Conservation (phyloP, 2,888 invertebrate species). For the Boloria euphrosyne region DNA sequence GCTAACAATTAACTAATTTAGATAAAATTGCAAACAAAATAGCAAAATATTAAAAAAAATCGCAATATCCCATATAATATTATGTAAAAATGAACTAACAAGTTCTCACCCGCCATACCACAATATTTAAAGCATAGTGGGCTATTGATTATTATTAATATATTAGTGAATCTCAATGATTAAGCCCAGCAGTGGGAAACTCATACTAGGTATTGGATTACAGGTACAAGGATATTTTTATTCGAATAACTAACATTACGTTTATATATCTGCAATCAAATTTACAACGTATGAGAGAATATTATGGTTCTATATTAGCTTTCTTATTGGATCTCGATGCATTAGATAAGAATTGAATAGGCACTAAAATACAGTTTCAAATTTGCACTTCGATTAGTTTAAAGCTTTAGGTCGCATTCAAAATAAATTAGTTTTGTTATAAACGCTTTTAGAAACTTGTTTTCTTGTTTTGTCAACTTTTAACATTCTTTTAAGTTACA, state of each 20-base stretch:
- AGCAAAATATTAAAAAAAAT: no score
- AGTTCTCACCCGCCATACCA: no score
- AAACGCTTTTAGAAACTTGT: constrained; percentile 17
- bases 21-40: no score
- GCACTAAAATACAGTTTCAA: constrained; percentile 9
- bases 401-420: constrained; percentile 1
- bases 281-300: constrained; percentile 58
- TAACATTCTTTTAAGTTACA: constrained; percentile 20
- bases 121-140: no score
- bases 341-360: constrained; percentile 28
- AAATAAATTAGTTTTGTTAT: constrained; percentile 23
- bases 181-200: no score
- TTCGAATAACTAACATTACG: constrained; percentile 46
- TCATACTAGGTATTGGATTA: no score
- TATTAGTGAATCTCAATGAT: no score
- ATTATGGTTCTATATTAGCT: constrained; percentile 38
- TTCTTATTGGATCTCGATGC: constrained; percentile 40
- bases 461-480: constrained; percentile 21
- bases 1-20: no score
- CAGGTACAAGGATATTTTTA: no score
- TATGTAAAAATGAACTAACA: no score
- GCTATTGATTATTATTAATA: no score
- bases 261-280: constrained; percentile 62
- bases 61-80: no score
- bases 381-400: constrained; percentile 1